phyloP scores from a whole-genome alignment of 2,888 invertebrate species.

The Leucoma salicis region DNA sequence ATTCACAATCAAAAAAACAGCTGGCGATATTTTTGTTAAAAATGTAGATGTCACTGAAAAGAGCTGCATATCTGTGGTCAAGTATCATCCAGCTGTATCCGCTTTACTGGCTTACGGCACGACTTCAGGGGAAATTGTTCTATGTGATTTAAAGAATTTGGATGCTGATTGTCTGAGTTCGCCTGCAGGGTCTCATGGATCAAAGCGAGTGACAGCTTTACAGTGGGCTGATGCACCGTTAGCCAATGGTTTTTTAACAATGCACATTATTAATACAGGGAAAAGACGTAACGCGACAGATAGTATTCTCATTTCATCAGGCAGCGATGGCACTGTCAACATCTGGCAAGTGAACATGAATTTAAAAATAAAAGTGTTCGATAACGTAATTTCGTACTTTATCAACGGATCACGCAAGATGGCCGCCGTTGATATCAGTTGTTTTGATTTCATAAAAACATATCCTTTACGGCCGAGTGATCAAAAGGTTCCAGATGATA shows the following conservation, averaged over 20 bases:
- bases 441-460: slow-evolving; percentile 64
- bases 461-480: slow-evolving; percentile 51
- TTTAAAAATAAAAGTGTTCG: slow-evolving; percentile 45
- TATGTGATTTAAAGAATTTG: slow-evolving; percentile 51
- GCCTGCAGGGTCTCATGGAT: slow-evolving; percentile 57
- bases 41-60: slow-evolving; percentile 59
- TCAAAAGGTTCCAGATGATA: slow-evolving; percentile 49
- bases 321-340: slow-evolving; percentile 55
- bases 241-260: slow-evolving; percentile 51
- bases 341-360: slow-evolving; percentile 65
- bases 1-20: slow-evolving; percentile 59
- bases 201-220: slow-evolving; percentile 50
- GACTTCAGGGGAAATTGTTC: slow-evolving; percentile 60
- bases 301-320: slow-evolving; percentile 51
- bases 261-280: slow-evolving; percentile 56
- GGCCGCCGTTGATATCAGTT: slow-evolving; percentile 51
- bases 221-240: slow-evolving; percentile 59
- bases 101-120: slow-evolving; percentile 67
- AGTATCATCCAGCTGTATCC: slow-evolving; percentile 56
- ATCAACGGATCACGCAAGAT: slow-evolving; percentile 53
- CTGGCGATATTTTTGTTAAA: slow-evolving; percentile 70
- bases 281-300: slow-evolving; percentile 61
- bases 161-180: slow-evolving; percentile 50
- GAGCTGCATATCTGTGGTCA: slow-evolving; percentile 58
- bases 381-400: slow-evolving; percentile 50